Percentiles rank a stretch among this genome's conserved stretches.
Evolutionary conservation across 2,888 invertebrate genomes (phyloP).

Genomic region (Nipponacmea schrenckii): DNA sequence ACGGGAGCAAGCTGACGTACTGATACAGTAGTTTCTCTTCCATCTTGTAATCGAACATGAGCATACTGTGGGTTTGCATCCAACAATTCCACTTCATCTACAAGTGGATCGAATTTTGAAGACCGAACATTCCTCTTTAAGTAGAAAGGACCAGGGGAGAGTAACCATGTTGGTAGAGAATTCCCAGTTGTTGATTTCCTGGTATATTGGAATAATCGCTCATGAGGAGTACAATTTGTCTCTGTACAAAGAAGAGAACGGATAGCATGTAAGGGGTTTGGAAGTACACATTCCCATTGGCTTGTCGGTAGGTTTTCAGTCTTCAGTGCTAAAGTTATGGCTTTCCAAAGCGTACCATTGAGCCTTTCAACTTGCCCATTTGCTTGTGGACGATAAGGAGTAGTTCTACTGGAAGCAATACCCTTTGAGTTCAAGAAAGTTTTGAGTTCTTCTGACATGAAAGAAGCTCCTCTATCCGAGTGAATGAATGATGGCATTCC

Average conservation of each 20-base stretch:
- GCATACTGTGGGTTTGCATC: conserved; percentile 23
- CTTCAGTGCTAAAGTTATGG: conserved; percentile 21
- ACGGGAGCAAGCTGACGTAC: conserved; percentile 22
- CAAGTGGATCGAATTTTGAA: conserved; percentile 22
- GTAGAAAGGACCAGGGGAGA: conserved; percentile 27
- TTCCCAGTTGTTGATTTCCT: conserved; percentile 9
- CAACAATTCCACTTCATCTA: conserved; percentile 27
- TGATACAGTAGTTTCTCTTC: conserved; percentile 27
- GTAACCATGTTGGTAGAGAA: too few relatives aligned
- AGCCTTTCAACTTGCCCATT: conserved; percentile 31
- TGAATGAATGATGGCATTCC: conserved; percentile 26
- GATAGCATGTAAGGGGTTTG: conserved; percentile 31
- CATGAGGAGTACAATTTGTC: conserved; percentile 26
- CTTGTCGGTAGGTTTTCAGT: conserved; percentile 20
- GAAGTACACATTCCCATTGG: conserved; percentile 19
- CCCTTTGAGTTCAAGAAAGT: conserved; percentile 21
- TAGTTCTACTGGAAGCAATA: conserved; percentile 32
- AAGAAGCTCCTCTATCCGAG: conserved; percentile 32
- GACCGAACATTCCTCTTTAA: conserved; percentile 25
- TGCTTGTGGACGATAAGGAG: conserved; percentile 19
- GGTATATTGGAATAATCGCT: conserved; percentile 17
- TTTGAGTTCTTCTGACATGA: conserved; percentile 35
- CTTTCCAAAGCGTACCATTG: conserved; percentile 37
- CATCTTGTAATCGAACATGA: conserved; percentile 25
- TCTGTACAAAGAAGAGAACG: conserved; percentile 22